phyloP scores from a whole-genome alignment of 64 coral and sea anemone genomes.

The Astreopora myriophthalma region DNA sequence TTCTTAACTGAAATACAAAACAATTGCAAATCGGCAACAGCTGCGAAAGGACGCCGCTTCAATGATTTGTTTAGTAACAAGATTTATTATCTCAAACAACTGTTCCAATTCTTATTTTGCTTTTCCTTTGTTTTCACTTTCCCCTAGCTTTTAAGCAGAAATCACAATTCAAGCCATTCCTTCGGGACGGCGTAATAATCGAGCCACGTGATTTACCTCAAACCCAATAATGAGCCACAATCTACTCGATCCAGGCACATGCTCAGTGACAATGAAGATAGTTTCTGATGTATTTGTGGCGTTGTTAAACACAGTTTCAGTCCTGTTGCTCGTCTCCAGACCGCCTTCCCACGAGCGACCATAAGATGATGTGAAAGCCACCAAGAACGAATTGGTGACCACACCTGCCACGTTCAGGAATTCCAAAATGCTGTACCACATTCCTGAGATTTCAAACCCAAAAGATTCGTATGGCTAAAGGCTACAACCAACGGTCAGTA shows the following conservation, averaged over 20 bases:
- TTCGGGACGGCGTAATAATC: too few species aligned
- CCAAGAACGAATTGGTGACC: slow-evolving; percentile 92
- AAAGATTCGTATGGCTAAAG: not conserved
- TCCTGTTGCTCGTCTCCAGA: slow-evolving; percentile 52
- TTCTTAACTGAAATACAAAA: too few species aligned
- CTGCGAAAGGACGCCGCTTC: too few species aligned
- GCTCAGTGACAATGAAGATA: slow-evolving; percentile 51
- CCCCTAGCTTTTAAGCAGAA: too few species aligned
- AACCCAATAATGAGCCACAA: slow-evolving; percentile 93
- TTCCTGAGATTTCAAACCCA: slow-evolving; percentile 37
- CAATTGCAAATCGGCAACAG: too few species aligned
- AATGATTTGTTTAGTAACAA: too few species aligned
- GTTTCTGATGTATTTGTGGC: slow-evolving; percentile 67
- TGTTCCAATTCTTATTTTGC: too few species aligned
- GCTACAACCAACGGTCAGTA: not conserved
- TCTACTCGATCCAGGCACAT: slow-evolving; percentile 42
- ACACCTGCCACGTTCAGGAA: slow-evolving; percentile 96
- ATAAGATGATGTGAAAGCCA: slow-evolving; percentile 94
- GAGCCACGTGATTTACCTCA: slow-evolving; percentile 86
- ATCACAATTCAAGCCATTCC: too few species aligned
- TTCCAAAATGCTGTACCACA: slow-evolving; percentile 94
- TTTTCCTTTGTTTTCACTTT: too few species aligned
- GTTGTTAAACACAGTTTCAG: slow-evolving; percentile 33
- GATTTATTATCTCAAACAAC: too few species aligned
- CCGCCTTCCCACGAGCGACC: slow-evolving; percentile 87